Base-by-base conservation (phyloP, 2,797 vertebrate species). In the Antrozous pallidus region DNA sequence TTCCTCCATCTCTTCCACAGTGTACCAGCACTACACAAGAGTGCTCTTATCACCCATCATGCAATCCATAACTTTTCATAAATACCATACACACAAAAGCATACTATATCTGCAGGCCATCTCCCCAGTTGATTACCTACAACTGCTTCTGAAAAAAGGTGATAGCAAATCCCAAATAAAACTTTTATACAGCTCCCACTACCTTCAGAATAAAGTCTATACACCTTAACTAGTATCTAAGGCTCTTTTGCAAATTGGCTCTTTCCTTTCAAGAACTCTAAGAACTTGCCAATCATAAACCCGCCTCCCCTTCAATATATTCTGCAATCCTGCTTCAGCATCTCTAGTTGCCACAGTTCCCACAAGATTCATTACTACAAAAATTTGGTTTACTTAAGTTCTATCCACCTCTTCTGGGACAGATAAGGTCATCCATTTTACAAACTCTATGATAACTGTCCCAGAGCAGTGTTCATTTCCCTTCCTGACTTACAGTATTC, bases 121-220 rank as follows among this genome's bases (percentile, higher is more conserved):
- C 47, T 77, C 47, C 12, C 63, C 36, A 90, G 49, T 70, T 80
- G 18, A 82, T 65, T 90, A 90, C 13, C 31, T 61, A 86, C 11
- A 40, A 40, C 26, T 67, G 31, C 56, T 87, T 95, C 85, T 86
- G 36, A 80, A 78, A 65, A 65, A 78, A 63, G 77, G 28, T 22
- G 17, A 81, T 6, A 79, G 70, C 33, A 96, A 92, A 83, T 87
- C 36, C 54, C 70, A 87, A 96, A 51, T 28, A 84, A 69, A 90
- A 92, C 13, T 65, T 77, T 90, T 16, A 69, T 45, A 82, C 33
- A 87, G 18, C 16, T 74, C 20, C 56, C 45, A 71, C n/a, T 75
- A 67, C 26, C 58, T 79, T 81, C 61, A 81, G 17, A 86, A 90
- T 51, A 89, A 87, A 91, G 5, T 73, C 70, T 42, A 78, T 36